Evolutionary conservation across 2,888 invertebrate species (phyloP).

Genomic region (Pseudanteris insignis): DNA sequence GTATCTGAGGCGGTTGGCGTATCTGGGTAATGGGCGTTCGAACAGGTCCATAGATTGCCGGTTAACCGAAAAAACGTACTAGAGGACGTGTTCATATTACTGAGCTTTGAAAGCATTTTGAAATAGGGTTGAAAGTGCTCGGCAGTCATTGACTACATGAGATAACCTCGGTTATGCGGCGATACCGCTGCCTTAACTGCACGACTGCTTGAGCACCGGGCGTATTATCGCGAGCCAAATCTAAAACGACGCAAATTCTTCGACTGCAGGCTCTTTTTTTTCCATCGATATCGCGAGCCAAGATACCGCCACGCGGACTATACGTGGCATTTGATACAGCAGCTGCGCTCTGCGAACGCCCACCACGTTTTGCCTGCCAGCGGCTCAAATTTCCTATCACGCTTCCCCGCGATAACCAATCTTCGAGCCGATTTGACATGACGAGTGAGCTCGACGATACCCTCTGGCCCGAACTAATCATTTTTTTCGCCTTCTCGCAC

Average conservation of each 20-base stretch:
- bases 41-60: slow-evolving; percentile 32
- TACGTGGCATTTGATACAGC: slow-evolving; percentile 9
- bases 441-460: slow-evolving; percentile 15
- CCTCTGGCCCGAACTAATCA: slow-evolving; percentile 22
- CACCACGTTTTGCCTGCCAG: no score
- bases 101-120: slow-evolving; percentile 40
- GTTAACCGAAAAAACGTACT: slow-evolving; percentile 25
- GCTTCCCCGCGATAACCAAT: slow-evolving; percentile 23
- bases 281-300: slow-evolving; percentile 28
- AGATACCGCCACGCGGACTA: neutral
- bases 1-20: slow-evolving; percentile 5
- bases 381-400: no score
- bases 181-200: slow-evolving; percentile 28
- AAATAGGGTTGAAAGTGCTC: slow-evolving; percentile 40
- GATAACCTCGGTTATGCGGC: slow-evolving; percentile 30
- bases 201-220: slow-evolving; percentile 20
- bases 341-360: no score
- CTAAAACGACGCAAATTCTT: slow-evolving; percentile 40
- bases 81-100: slow-evolving; percentile 31
- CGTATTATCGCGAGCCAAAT: slow-evolving; percentile 40
- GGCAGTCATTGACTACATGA: slow-evolving; percentile 34
- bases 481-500: slow-evolving; percentile 27
- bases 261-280: slow-evolving; percentile 14
- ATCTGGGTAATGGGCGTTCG: slow-evolving; percentile 26
- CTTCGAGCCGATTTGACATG: slow-evolving; percentile 31